Evolutionary conservation across 2,113 vertebrate genomes (phyloP), one percentile per base, ranked within the genome.

Genomic region (Poeciliopsis occidentalis): DNA sequence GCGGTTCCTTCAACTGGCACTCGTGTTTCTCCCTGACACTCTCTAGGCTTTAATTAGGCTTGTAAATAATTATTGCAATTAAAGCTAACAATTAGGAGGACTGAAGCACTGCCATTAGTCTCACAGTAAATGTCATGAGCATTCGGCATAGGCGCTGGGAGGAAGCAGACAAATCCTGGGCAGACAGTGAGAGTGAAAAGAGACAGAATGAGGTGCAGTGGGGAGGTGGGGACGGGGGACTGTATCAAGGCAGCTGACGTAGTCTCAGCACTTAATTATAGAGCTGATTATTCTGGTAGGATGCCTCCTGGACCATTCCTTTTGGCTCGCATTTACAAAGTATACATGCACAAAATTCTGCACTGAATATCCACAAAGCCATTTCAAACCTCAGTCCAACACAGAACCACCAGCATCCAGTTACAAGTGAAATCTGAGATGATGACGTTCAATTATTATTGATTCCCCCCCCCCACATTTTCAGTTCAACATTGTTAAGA

Each of bases 21-120:
- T 89, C 81, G 29, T 77, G 85, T 79, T 61, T 90, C 89, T 94
- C 89, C 74, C 83, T 71, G 83, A 92, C 92, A 90, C 91, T 92
- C 86, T 90, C 88, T 88, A 78, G 83, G 91, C 93, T 94, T 94
- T 94, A 95, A 95, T 95, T 95, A 94, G 93, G 87, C 94, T 93
- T 93, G 94, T 94, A 95, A 95, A 95, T 95, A 94, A 95, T 95
- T 92, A 94, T 94, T 94, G 94, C 94, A 94, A 94, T 95, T 94
- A 95, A 95, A 95, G 93, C 92, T 93, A 88, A 93, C 94, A 95
- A 95, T 94, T 94, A 94, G 85, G 84, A 86, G 87, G 78, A 92
- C 88, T 84, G 89, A 91, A 90, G 92, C 88, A 75, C 91, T 74
- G 85, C 91, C 91, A 92, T 94, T 93, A 93, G 85, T 81, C 83